Conservation (phyloP, 64 coral and sea anemone genomes). For the Dendronephthya gigantea region DNA sequence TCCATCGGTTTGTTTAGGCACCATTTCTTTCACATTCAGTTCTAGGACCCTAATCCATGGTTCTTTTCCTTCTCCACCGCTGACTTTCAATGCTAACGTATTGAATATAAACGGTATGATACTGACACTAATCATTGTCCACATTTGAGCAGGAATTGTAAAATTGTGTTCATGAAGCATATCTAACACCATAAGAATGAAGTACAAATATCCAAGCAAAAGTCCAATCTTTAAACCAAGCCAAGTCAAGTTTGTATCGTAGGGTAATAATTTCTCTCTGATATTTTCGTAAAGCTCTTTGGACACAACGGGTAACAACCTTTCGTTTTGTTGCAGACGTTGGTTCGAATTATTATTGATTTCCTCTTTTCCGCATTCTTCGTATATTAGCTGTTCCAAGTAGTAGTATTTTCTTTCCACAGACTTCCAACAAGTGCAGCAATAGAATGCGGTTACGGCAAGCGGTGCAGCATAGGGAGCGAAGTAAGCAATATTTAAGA, state of each 20-base stretch:
- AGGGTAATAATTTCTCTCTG: neutral
- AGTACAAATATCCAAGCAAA: neutral
- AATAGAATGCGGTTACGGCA: neutral
- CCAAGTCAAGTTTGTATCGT: neutral
- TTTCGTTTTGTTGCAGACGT: no score
- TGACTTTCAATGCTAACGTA: neutral
- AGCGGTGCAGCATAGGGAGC: neutral
- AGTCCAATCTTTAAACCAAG: neutral
- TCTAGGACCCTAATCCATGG: neutral
- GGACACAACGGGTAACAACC: neutral
- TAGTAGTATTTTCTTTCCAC: neutral
- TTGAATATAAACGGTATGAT: neutral
- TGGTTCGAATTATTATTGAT: neutral
- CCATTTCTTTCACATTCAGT: neutral
- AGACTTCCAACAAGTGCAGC: neutral
- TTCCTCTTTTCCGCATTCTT: neutral
- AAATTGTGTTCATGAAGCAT: neutral
- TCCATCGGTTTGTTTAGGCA: neutral
- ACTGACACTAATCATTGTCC: neutral
- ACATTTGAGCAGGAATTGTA: neutral
- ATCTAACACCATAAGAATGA: neutral
- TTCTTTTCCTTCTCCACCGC: neutral
- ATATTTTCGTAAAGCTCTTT: neutral
- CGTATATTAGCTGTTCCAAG: neutral
- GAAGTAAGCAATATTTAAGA: neutral